These are phyloP conservation scores for Capitella teleta DNA, from an alignment of 1,140 invertebrate genomes.

Conservation along the genomic window DNA sequence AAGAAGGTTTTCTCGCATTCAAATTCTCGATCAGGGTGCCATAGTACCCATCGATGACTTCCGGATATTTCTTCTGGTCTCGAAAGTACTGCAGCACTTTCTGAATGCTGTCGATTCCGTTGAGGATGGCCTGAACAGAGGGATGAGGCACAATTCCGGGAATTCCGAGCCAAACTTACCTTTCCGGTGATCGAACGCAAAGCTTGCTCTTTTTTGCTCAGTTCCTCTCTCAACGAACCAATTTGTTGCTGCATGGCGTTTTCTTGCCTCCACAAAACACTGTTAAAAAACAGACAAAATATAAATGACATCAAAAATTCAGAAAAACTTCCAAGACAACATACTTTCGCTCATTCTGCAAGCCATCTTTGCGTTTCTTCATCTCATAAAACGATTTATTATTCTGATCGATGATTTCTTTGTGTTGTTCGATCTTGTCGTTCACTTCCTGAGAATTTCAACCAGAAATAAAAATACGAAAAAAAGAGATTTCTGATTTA, in stretches of 20 bases:
- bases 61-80: constrained; percentile 42
- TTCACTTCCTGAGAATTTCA: constrained; percentile 19
- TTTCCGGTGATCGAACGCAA: constrained; percentile 93
- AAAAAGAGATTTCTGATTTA: constrained; percentile 6
- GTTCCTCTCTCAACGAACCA: constrained; percentile 83
- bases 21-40: constrained; percentile 97
- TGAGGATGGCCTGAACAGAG: constrained; percentile 66
- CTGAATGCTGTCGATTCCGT: constrained; percentile 88
- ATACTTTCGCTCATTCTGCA: constrained; percentile 86
- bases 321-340: background rate
- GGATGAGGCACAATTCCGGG: background rate
- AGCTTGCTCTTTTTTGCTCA: constrained; percentile 87
- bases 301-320: background rate
- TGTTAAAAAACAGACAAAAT: constrained; percentile 28
- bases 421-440: constrained; percentile 30
- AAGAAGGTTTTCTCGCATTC: constrained; percentile 94
- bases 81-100: constrained; percentile 88
- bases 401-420: constrained; percentile 80
- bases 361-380: constrained; percentile 86
- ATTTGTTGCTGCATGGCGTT: constrained; percentile 85
- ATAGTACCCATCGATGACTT: constrained; percentile 79
- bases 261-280: constrained; percentile 87
- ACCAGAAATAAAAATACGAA: constrained; percentile 16
- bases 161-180: too few species aligned
- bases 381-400: constrained; percentile 92